Evolutionary conservation across 2,113 vertebrate species (phyloP), one percentile per base, ranked within the genome.

Genomic region (Colius striatus): DNA sequence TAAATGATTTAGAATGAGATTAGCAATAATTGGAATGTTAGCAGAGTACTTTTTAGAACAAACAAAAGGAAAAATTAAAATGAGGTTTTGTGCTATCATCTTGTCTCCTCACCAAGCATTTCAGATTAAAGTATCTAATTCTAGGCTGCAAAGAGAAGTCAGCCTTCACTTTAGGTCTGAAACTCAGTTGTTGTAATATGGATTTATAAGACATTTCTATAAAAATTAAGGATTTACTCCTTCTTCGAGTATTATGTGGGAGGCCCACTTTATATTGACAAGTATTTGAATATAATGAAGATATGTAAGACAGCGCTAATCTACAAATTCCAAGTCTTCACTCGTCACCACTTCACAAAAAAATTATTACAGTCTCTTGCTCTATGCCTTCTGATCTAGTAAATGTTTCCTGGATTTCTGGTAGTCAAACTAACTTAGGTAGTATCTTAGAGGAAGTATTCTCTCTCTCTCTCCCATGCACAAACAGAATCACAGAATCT

Each of bases 371-470:
- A 57, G 38, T 6, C 23, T 78, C 62, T 81, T 26, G 58, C 62
- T 77, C 5, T 15, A 6, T 6, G 8, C 8, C 13, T 74, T 66
- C 67, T 22, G 11, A 66, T 22, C 26, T n/a, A 76, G 55, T 55
- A 72, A 83, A 45, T 45, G 23, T 58, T 63, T 74, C 29, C 26
- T 19, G 7, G 0, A 54, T n/a, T 72, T 63, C 34, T 87, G 27
- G 16, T 80, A 89, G n/a, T 12, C 16, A 65, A 83, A 68, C 10
- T 16, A 43, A 10, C 5, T 16, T 25, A 58, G n/a, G n/a, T n/a
- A n/a, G n/a, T n/a, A n/a, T n/a, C n/a, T n/a, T n/a, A 61, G 1
- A 54, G 22, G 50, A 71, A 72, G 4, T 0, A 0, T 8, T 6
- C 7, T 67, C 14, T 78, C 85, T 13, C 27, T 82, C 57, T 50